A percentile compares a stretch with the other conserved stretches of the same genome.
phyloP scores from a whole-genome alignment of 1,140 invertebrate genomes.

The Pygmarrhopalites habei region DNA sequence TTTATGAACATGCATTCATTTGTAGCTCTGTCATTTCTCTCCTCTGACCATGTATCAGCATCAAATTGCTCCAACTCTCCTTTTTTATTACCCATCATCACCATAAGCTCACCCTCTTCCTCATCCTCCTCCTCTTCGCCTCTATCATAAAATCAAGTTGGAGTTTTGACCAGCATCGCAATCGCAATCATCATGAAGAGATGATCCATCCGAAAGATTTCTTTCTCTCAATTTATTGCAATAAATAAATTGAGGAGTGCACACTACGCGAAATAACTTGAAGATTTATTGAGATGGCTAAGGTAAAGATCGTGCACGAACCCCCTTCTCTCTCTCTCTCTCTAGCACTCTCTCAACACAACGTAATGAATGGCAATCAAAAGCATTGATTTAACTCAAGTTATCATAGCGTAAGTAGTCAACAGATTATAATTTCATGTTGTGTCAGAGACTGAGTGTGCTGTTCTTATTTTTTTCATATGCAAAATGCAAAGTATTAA shows the following conservation, averaged over 20 bases:
- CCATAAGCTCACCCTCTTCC: not conserved
- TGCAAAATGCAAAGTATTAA: no score
- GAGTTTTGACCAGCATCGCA: not conserved
- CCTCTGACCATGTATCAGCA: not conserved
- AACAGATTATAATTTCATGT: no score
- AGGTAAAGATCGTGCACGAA: not conserved
- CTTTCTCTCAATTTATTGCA: not conserved
- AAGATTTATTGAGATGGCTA: not conserved
- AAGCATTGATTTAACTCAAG: not conserved
- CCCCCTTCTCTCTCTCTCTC: no score
- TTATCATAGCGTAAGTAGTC: no score
- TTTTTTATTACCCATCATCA: not conserved
- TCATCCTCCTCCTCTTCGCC: not conserved
- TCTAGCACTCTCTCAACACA: no score
- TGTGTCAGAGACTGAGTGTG: no score
- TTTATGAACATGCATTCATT: no score
- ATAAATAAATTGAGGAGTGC: not conserved
- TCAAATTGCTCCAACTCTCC: not conserved
- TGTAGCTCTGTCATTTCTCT: no score
- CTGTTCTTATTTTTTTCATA: no score
- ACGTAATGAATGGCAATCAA: no score
- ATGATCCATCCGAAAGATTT: no score
- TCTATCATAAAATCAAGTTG: not conserved
- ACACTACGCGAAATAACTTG: not conserved
- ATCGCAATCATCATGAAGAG: not conserved